A percentile compares a stretch with the other conserved stretches of the same genome.
phyloP scores from a whole-genome alignment of 1,140 invertebrate genomes.

The Dreissena polymorpha region DNA sequence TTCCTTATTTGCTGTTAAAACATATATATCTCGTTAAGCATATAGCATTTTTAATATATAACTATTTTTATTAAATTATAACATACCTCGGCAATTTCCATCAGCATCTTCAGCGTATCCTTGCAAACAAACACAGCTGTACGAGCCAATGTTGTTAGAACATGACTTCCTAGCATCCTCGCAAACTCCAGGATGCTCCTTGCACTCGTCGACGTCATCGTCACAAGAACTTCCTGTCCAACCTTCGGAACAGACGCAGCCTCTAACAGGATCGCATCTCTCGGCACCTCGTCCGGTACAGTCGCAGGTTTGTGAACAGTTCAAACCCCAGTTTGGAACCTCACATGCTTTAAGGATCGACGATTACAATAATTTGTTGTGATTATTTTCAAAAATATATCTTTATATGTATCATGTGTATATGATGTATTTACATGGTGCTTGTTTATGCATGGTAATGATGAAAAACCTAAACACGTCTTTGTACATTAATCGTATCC shows the following conservation, averaged over 20 bases:
- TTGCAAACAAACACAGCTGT: conserved; percentile 16
- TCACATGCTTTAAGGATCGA: conserved; percentile 17
- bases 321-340: not conserved
- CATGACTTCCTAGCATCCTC: conserved; percentile 18
- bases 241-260: conserved; percentile 27
- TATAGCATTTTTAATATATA: not conserved
- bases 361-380: not conserved
- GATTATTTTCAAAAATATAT: not conserved
- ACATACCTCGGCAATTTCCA: conserved; percentile 25
- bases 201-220: conserved; percentile 42
- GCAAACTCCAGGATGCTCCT: not conserved
- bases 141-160: conserved; percentile 12
- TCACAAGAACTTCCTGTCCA: conserved; percentile 35
- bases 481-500: not conserved
- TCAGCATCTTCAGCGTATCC: not conserved
- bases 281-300: conserved; percentile 19
- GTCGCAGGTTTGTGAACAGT: conserved; percentile 24
- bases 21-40: not conserved
- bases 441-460: not conserved
- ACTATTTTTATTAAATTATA: not conserved
- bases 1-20: not conserved
- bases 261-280: conserved; percentile 22
- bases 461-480: too few species aligned
- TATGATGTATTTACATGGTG: not conserved
- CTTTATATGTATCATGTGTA: not conserved